A percentile compares a stretch with the other conserved stretches of the same genome.
Conservation (phyloP, 1,140 invertebrate species). For the Tachypleus tridentatus region DNA sequence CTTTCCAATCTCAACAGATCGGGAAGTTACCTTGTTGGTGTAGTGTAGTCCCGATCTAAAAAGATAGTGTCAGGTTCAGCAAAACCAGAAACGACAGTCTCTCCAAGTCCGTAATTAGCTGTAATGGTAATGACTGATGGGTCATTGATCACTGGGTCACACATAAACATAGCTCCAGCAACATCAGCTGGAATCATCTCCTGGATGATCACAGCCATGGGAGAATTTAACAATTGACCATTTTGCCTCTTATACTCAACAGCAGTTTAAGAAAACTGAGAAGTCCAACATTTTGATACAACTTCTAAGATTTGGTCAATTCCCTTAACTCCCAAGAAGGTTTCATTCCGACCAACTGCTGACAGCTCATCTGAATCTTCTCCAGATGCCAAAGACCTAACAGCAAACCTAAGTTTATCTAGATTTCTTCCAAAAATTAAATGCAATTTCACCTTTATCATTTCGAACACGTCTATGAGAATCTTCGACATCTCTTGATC, state of each 20-base stretch:
- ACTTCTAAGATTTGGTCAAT: conserved; percentile 39
- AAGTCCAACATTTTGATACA: conserved; percentile 62
- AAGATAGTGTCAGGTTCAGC: too few relatives aligned
- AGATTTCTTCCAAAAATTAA: not conserved
- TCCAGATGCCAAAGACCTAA: conserved; percentile 49
- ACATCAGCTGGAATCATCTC: conserved; percentile 53
- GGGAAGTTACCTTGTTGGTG: not conserved
- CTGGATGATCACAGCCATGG: conserved; percentile 68
- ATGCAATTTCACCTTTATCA: not conserved
- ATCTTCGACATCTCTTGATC: not conserved
- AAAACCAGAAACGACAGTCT: conserved; percentile 27
- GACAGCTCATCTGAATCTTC: conserved; percentile 52
- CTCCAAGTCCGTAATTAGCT: conserved; percentile 67
- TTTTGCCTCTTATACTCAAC: conserved; percentile 55
- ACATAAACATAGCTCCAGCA: conserved; percentile 66
- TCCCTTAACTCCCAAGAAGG: too few relatives aligned
- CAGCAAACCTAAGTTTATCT: conserved; percentile 32
- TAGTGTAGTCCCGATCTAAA: not conserved
- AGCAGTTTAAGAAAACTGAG: conserved; percentile 57
- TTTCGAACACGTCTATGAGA: not conserved
- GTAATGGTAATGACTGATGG: conserved; percentile 51
- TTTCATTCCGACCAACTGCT: too few relatives aligned
- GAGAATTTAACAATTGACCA: conserved; percentile 47
- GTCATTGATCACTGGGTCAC: conserved; percentile 54
- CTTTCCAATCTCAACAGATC: conserved; percentile 1